Base-by-base conservation (phyloP, 2,888 invertebrate species). In the Trisateles emortualis region DNA sequence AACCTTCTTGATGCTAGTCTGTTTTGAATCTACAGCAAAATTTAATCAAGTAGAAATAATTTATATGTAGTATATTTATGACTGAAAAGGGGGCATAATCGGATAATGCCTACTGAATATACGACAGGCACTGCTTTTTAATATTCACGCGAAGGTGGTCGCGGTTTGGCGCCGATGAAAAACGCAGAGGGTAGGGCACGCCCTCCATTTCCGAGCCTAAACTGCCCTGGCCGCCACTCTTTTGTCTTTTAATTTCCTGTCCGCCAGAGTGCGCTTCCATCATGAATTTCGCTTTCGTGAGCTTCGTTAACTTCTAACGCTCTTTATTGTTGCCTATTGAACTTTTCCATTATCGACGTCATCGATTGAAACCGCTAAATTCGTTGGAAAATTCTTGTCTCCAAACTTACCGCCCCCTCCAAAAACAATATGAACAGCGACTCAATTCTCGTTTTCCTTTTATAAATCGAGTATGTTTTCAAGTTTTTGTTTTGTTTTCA, bases 241-340 rank as follows among this genome's bases (percentile, higher is more conserved):
- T 91, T 92, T 92, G 91, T 92, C 90, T 90, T 90, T 90, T 92
- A 90, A 92, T 92, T 92, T 92, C 92, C 91, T 89, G 89, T 82
- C 86, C 86, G 81, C 83, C 79, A 84, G 83, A 87, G 85, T 83
- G 83, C 83, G 85, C 84, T 83, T 76, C 83, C 78, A 83, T 86
- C 86, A 84, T 86, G 86, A 90, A 88, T 91, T 92, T 90, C 78
- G 82, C 86, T 91, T 91, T 89, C 88, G 86, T 86, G 85, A 86
- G 86, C 88, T 87, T 90, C 90, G 88, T 90, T 92, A 90, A 89
- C 88, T 91, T 90, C 86, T 90, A 86, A 87, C 88, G 79, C 77
- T 81, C 87, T 91, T 90, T 91, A 90, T 90, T 89, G 87, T 87
- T 90, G 80, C 86, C 83, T 87, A 89, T 89, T 89, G 88, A 92